A percentile compares a stretch with the other conserved stretches of the same genome.
phyloP scores from a whole-genome alignment of 1,140 invertebrate species.

The Marisa cornuarietis region DNA sequence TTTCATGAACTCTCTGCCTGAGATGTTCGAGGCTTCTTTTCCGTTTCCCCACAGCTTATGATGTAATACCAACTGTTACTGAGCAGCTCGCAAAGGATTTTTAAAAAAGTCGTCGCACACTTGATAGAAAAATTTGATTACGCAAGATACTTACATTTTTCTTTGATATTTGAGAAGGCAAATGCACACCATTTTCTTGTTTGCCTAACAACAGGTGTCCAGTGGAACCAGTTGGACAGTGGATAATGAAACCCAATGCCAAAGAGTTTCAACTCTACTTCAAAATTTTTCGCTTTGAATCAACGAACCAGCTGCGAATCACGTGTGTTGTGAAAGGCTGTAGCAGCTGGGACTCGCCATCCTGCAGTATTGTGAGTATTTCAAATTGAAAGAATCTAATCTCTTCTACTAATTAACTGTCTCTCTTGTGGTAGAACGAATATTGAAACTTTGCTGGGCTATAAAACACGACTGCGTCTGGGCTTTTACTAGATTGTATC shows the following conservation, averaged over 20 bases:
- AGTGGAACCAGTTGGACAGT: slow-evolving; percentile 20
- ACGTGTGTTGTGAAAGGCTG: slow-evolving; percentile 20
- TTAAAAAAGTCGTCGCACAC: no score
- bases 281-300: slow-evolving; percentile 21
- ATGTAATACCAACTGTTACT: no score
- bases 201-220: slow-evolving; percentile 4
- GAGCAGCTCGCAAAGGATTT: no score
- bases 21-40: no score
- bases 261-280: slow-evolving; percentile 24
- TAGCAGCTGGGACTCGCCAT: slow-evolving; percentile 21
- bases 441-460: no score
- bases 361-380: slow-evolving; percentile 21
- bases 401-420: not conserved
- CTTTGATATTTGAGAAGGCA: no score
- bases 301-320: slow-evolving; percentile 21
- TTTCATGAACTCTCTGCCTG: no score
- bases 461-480: no score
- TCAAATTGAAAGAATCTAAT: not conserved
- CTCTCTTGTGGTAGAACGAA: not conserved
- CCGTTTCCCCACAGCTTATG: no score
- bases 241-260: slow-evolving; percentile 24
- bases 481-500: no score
- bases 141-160: no score
- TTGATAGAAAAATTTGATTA: no score
- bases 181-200: not conserved